phyloP scores from a whole-genome alignment of 2,113 vertebrate genomes.

The Mesitornis unicolor region DNA sequence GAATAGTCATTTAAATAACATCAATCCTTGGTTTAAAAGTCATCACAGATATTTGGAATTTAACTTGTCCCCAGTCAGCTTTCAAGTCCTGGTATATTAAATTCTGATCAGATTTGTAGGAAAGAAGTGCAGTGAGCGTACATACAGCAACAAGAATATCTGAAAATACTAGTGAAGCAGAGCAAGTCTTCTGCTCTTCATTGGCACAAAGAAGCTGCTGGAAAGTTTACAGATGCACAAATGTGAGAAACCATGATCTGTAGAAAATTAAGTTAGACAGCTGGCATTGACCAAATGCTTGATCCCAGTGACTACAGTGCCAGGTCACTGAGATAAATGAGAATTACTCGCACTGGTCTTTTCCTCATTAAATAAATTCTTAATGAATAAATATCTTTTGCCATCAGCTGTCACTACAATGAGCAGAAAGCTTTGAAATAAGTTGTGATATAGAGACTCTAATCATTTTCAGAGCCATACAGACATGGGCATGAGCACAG shows the following conservation, averaged over 20 bases:
- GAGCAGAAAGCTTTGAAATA: neutral
- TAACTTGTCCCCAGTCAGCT: neutral
- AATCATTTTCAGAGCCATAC: neutral
- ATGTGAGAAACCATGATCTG: slow-evolving; percentile 52
- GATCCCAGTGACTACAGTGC: slow-evolving; percentile 18
- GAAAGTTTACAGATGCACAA: slow-evolving; percentile 70
- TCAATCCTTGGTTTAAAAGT: slow-evolving; percentile 32
- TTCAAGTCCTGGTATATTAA: neutral
- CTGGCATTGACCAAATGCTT: slow-evolving; percentile 58
- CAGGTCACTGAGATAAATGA: slow-evolving; percentile 13
- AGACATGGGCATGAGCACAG: neutral
- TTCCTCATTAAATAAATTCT: slow-evolving; percentile 54
- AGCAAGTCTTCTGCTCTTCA: slow-evolving; percentile 50
- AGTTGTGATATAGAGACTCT: neutral
- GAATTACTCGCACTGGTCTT: slow-evolving; percentile 8
- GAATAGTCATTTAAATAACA: slow-evolving; percentile 19
- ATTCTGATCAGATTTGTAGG: slow-evolving; percentile 36
- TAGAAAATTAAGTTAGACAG: slow-evolving; percentile 70
- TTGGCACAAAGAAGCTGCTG: slow-evolving; percentile 62
- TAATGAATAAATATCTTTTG: slow-evolving; percentile 17
- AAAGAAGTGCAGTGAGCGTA: slow-evolving; percentile 1
- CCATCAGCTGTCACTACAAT: neutral
- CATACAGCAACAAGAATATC: slow-evolving; percentile 59
- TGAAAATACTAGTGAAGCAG: slow-evolving; percentile 64
- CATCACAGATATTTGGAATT: slow-evolving; percentile 8